Evolutionary conservation across 2,888 invertebrate genomes (phyloP).

Genomic region (Dasysyrphus tricinctus): DNA sequence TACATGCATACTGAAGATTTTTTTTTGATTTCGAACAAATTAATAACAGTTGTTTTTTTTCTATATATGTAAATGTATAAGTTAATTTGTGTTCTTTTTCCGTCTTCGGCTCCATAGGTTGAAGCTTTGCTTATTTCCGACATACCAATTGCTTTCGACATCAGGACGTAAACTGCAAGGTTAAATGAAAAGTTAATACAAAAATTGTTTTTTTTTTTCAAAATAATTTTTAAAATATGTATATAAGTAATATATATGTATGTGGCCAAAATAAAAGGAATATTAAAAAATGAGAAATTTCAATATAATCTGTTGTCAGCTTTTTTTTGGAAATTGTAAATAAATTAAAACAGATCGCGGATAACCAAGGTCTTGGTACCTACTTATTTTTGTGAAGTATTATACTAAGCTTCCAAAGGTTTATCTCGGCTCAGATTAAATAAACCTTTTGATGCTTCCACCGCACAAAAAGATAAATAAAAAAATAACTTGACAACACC

Average conservation of each 20-base stretch:
- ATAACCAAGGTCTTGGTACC: too few relatives aligned
- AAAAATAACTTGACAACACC: too few relatives aligned
- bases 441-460: too few relatives aligned
- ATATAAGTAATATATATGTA: too few relatives aligned
- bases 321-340: too few relatives aligned
- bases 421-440: too few relatives aligned
- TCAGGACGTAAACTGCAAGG: conserved; percentile 89
- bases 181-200: neutral
- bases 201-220: neutral
- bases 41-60: conserved; percentile 25
- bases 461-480: too few relatives aligned
- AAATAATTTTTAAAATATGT: conserved; percentile 31
- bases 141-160: conserved; percentile 92
- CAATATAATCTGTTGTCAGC: too few relatives aligned
- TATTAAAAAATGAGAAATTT: too few relatives aligned
- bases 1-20: conserved; percentile 17
- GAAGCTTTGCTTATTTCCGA: conserved; percentile 93
- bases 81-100: conserved; percentile 77
- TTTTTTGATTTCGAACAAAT: conserved; percentile 18
- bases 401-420: too few relatives aligned
- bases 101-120: conserved; percentile 87
- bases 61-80: neutral
- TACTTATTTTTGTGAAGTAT: too few relatives aligned
- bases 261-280: neutral
- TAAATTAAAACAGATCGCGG: too few relatives aligned